Conservation (phyloP, 2,797 vertebrate genomes). For the Steatocranus sp. region DNA sequence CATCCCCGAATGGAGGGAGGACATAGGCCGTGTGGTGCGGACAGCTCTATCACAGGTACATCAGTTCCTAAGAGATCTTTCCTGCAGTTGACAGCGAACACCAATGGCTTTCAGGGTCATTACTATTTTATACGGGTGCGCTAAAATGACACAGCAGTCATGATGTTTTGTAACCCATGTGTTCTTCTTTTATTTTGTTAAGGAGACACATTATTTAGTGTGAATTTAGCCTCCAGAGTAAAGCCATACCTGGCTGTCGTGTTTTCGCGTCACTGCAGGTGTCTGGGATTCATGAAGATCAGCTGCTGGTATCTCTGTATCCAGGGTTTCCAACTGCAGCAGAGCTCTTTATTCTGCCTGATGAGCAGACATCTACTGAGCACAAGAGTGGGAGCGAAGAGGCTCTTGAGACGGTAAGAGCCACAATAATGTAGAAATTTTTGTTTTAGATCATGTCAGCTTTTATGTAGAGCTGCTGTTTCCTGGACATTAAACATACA, state of each 20-base stretch:
- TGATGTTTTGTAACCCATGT: not conserved
- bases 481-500: not conserved
- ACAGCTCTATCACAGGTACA: slow-evolving; percentile 87
- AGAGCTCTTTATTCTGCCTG: slow-evolving; percentile 91
- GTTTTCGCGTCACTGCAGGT: slow-evolving; percentile 69
- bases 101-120: slow-evolving; percentile 45
- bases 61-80: slow-evolving; percentile 38
- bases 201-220: not conserved
- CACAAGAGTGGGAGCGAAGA: slow-evolving; percentile 80
- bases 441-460: not conserved
- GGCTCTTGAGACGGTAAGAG: slow-evolving; percentile 83
- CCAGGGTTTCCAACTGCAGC: slow-evolving; percentile 90
- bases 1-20: slow-evolving; percentile 94
- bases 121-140: slow-evolving; percentile 57
- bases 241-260: not conserved
- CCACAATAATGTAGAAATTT: not conserved
- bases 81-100: slow-evolving; percentile 11
- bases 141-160: slow-evolving; percentile 22
- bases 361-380: slow-evolving; percentile 76
- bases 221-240: not conserved
- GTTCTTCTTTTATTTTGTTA: slow-evolving; percentile 12
- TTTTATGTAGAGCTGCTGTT: not conserved
- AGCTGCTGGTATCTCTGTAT: slow-evolving; percentile 90
- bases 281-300: slow-evolving; percentile 82
- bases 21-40: slow-evolving; percentile 89